Evolutionary conservation across 1,140 invertebrate genomes (phyloP).

Genomic region (Drosophila sp.): DNA sequence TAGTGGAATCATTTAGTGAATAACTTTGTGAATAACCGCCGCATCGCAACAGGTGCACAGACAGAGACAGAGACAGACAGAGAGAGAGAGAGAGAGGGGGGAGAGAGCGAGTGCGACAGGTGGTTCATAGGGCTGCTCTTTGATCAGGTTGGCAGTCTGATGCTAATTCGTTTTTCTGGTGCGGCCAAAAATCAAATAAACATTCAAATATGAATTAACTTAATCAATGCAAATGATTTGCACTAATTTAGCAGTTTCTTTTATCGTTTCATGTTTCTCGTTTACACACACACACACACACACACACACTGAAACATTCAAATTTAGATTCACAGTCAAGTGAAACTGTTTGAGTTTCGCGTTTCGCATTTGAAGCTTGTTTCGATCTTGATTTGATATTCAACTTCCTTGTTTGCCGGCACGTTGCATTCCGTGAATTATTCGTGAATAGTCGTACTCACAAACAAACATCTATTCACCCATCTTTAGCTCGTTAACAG

Average conservation of each 20-base stretch:
- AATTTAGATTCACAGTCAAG: background rate
- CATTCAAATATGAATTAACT: constrained; percentile 68
- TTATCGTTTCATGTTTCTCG: constrained; percentile 53
- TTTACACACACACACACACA: background rate
- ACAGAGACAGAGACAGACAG: background rate
- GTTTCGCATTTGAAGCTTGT: constrained; percentile 2
- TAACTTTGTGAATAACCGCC: constrained; percentile 21
- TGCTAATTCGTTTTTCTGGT: constrained; percentile 6
- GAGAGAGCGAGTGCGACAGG: too few species aligned
- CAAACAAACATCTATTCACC: background rate
- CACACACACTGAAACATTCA: constrained; percentile 7
- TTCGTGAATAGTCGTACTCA: constrained; percentile 8
- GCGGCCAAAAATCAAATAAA: constrained; percentile 68
- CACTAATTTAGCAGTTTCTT: constrained; percentile 68
- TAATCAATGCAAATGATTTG: constrained; percentile 77
- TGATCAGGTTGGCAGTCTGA: constrained; percentile 13
- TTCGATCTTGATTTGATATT: constrained; percentile 17
- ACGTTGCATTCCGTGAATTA: constrained; percentile 36
- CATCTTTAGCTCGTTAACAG: constrained; percentile 53
- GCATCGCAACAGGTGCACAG: constrained; percentile 35
- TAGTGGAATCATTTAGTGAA: constrained; percentile 40
- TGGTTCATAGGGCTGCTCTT: constrained; percentile 12
- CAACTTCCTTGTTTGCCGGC: constrained; percentile 47
- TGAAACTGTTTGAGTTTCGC: background rate
- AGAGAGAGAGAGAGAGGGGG: too few species aligned